Percentiles rank a stretch among this genome's conserved stretches.
Conservation (phyloP, 2,113 vertebrate genomes). For the rabbit (Oryctolagus cuniculus) region mOryCun1.1 NC_091433.1:38364001-38364500, state of each 20-base stretch:
- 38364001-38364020: too few relatives aligned
- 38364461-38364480: background rate
- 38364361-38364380: background rate
- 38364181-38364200: background rate
- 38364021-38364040: too few relatives aligned
- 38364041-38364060: too few relatives aligned
- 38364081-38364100: too few relatives aligned
- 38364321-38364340: background rate
- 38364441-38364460: background rate
- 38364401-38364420: background rate
- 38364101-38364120: background rate
- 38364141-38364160: background rate
- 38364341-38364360: conserved; percentile 4
- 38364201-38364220: background rate
- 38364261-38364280: background rate
- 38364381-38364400: background rate
- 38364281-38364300: background rate
- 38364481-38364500: background rate
- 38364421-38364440: background rate
- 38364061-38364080: too few relatives aligned
- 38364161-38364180: background rate
- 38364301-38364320: background rate
- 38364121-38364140: background rate
- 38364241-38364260: background rate
- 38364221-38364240: background rate